Evolutionary conservation across 2,113 vertebrate species (phyloP).

Genomic region (Orthonyx spaldingii): DNA sequence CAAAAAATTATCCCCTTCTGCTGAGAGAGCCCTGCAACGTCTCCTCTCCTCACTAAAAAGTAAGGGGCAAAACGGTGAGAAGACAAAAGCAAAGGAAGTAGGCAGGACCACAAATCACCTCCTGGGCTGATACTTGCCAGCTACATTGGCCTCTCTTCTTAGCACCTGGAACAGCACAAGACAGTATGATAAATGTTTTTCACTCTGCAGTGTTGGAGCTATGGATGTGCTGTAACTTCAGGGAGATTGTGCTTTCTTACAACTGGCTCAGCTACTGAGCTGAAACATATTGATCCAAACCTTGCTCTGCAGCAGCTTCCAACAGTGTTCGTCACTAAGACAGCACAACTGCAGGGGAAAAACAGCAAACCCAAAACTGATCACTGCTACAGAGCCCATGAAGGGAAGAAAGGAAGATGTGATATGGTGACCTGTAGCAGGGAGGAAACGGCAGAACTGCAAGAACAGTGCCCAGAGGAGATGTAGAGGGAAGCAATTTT

Average conservation of each 20-base stretch:
- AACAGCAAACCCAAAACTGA: not conserved
- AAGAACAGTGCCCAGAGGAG: not conserved
- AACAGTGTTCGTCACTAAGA: not conserved
- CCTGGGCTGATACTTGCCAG: not conserved
- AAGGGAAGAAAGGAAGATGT: not conserved
- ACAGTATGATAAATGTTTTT: conserved; percentile 27
- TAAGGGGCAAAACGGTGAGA: not conserved
- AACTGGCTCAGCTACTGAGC: not conserved
- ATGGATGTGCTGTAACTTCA: not conserved
- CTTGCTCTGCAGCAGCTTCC: not conserved
- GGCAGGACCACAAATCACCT: conserved; percentile 3
- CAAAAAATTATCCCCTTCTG: not conserved
- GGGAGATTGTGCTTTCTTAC: not conserved
- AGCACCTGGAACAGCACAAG: conserved; percentile 42
- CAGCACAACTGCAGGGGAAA: not conserved
- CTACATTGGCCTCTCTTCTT: not conserved
- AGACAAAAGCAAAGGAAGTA: not conserved
- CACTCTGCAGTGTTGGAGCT: not conserved
- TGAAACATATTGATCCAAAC: not conserved
- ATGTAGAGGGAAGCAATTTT: not conserved
- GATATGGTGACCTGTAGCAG: not conserved
- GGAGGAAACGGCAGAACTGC: not conserved
- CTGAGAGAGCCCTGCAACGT: not conserved
- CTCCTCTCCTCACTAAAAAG: not conserved
- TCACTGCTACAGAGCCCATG: not conserved